Evolutionary conservation across 1,140 invertebrate genomes (phyloP).

Genomic region (Yoshiicerus persimilis): DNA sequence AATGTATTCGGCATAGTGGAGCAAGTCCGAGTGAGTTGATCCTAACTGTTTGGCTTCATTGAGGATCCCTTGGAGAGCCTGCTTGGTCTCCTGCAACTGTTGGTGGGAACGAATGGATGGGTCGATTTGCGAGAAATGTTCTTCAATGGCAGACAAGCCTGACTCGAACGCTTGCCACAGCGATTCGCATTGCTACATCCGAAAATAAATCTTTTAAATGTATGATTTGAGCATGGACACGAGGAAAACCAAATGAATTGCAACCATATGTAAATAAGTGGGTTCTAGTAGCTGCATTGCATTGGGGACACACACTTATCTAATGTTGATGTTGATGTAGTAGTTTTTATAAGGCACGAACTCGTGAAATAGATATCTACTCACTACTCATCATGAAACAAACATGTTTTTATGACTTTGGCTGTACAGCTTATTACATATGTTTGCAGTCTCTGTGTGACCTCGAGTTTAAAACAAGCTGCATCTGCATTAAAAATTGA

Average conservation of each 20-base stretch:
- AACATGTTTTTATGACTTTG: not conserved
- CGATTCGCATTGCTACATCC: constrained; percentile 63
- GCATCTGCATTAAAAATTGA: not conserved
- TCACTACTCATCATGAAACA: not conserved
- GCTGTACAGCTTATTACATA: not conserved
- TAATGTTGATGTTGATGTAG: not conserved
- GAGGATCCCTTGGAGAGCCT: constrained; percentile 69
- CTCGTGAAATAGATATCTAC: not conserved
- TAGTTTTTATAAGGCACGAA: not conserved
- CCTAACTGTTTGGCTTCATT: constrained; percentile 61
- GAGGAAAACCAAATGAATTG: not conserved
- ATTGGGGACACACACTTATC: not conserved
- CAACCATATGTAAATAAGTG: not conserved
- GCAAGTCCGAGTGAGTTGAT: constrained; percentile 60
- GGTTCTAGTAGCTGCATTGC: too few species aligned
- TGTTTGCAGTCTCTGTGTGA: not conserved
- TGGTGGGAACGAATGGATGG: constrained; percentile 69
- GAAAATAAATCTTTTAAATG: not conserved
- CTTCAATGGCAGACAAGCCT: constrained; percentile 64
- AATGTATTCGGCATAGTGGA: constrained; percentile 61
- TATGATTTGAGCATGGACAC: not conserved
- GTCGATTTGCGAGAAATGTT: constrained; percentile 73
- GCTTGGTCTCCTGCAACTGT: constrained; percentile 69
- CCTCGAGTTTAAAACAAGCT: not conserved
- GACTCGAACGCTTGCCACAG: constrained; percentile 67